These are phyloP conservation scores for Thunnus thynnus DNA, from an alignment of 2,113 vertebrate species.

Conservation along the genomic window DNA sequence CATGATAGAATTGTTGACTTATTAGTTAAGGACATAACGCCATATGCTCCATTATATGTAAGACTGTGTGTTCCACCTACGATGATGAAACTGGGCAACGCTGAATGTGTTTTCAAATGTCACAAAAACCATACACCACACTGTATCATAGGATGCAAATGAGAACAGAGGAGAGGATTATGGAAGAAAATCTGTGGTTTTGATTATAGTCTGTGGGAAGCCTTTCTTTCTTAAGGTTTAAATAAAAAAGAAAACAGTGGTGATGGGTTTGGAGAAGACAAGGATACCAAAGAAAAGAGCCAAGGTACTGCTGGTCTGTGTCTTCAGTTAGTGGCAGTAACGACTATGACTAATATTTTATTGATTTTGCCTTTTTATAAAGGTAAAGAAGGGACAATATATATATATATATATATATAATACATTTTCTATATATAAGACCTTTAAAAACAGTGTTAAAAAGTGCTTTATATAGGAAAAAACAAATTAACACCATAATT, in stretches of 20 bases:
- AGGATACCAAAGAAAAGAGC: not conserved
- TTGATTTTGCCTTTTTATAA: too few species aligned
- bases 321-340: not conserved
- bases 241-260: not conserved
- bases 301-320: not conserved
- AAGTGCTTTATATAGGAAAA: too few species aligned
- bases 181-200: not conserved
- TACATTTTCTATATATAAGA: too few species aligned
- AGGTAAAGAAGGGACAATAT: too few species aligned
- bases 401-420: too few species aligned
- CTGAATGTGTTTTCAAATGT: not conserved
- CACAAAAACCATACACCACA: not conserved
- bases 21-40: not conserved
- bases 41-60: too few species aligned
- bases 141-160: conserved; percentile 7
- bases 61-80: not conserved
- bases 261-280: not conserved
- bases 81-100: not conserved
- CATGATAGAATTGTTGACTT: not conserved
- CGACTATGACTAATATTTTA: too few species aligned
- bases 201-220: conserved; percentile 22
- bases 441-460: too few species aligned
- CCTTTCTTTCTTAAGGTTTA: not conserved
- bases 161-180: not conserved
- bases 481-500: too few species aligned